Evolutionary conservation across 2,888 invertebrate genomes (phyloP), one percentile per base, ranked within the genome.

Genomic region (Deilephila porcellus): DNA sequence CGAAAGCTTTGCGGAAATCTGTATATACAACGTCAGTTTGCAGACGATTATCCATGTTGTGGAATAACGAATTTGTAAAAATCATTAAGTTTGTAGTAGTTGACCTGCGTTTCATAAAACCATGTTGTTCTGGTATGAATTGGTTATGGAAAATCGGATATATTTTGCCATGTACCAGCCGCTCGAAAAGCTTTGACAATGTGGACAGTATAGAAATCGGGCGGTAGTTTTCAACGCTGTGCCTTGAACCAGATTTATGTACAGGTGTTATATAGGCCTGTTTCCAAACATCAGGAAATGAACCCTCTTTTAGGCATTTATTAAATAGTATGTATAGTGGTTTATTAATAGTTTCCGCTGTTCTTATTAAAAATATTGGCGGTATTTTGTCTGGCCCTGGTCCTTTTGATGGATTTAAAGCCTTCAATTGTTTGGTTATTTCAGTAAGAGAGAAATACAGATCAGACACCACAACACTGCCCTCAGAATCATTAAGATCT

Each of bases 201-300:
- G 60, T 60, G 60, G 60, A 60, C 3, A 20, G 20, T 20, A 60
- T n/a, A 6, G 60, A 60, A 60, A 60, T 60, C 7, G 60, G 60
- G 20, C 20, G 60, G n/a, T 60, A 60, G 20, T 20, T 60, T 60
- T 60, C 60, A 7, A 60, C 20, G 8, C 20, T 60, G 20, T 17
- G 8, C 8, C 20, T 60, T 8, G 8, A n/a, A 5, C 60, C 60
- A 60, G 20, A 0, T 60, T 60, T 60, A 20, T 60, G 20, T 4
- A 60, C 60, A 11, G 60, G 60, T n/a, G 60, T 60, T 20, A 60
- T 60, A 60, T 20, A 60, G 20, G 60, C 60, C 20, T n/a, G n/a
- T 60, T 60, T 60, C 60, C 60, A 60, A 5, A 7, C 20, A 6
- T 5, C n/a, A 5, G 60, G 60, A 20, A 60, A 60, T 4, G 20